Percentiles rank a stretch among this genome's conserved stretches.
phyloP scores from a whole-genome alignment of 2,888 invertebrate genomes.

The Neoscelio sp. region DNA sequence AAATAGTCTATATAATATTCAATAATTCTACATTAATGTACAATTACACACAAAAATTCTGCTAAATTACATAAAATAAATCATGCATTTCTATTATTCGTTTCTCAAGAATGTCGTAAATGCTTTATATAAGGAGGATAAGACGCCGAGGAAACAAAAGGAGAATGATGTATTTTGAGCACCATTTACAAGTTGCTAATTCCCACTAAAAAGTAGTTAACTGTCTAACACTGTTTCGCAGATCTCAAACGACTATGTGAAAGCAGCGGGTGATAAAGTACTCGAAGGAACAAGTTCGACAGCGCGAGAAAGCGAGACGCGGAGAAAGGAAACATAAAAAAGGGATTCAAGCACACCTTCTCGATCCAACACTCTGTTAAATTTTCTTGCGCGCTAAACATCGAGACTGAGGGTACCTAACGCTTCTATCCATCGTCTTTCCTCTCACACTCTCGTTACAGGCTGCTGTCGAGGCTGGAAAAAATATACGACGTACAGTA shows the following conservation, averaged over 20 bases:
- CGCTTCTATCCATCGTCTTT: constrained; percentile 43
- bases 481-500: constrained; percentile 21
- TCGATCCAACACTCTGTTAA: constrained; percentile 17
- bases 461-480: constrained; percentile 41
- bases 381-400: constrained; percentile 60
- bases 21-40: constrained; percentile 12
- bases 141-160: constrained; percentile 56
- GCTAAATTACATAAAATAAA: constrained; percentile 36
- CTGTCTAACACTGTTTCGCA: constrained; percentile 56
- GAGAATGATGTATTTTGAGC: constrained; percentile 54
- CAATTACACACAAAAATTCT: constrained; percentile 36
- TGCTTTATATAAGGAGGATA: constrained; percentile 39
- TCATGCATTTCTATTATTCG: constrained; percentile 45
- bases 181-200: constrained; percentile 67
- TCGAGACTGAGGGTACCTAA: constrained; percentile 27
- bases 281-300: constrained; percentile 63
- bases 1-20: not conserved
- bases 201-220: constrained; percentile 64
- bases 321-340: constrained; percentile 53
- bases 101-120: constrained; percentile 51
- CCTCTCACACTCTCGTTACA: constrained; percentile 56
- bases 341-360: constrained; percentile 28
- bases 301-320: constrained; percentile 44
- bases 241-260: constrained; percentile 64
- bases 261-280: constrained; percentile 66